Evolutionary conservation across 2,797 vertebrate species (phyloP).

Genomic region (Eptatretus atami): DNA sequence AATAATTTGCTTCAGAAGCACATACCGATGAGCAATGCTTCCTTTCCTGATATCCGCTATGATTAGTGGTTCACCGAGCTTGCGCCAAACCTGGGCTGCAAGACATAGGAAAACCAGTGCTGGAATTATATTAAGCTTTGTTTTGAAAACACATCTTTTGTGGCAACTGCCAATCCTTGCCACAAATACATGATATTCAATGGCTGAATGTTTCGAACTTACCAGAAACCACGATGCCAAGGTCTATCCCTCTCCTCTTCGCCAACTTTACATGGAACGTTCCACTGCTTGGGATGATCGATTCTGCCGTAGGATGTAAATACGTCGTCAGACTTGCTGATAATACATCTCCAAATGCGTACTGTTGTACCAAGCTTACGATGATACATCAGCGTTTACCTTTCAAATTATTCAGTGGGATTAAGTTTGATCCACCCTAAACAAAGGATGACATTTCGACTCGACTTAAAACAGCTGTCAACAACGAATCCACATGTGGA

Average conservation of each 20-base stretch:
- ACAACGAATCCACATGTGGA: neutral
- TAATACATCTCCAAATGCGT: neutral
- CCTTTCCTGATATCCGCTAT: constrained; percentile 91
- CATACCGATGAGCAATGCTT: constrained; percentile 79
- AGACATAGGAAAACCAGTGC: neutral
- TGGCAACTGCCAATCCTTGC: no score
- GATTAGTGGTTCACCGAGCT: constrained; percentile 56
- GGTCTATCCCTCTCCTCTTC: constrained; percentile 72
- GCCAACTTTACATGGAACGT: constrained; percentile 90
- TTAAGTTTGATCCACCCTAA: no score
- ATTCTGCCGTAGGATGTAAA: constrained; percentile 22
- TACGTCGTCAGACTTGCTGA: neutral
- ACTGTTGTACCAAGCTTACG: no score
- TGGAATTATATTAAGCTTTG: no score
- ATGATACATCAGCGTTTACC: constrained; percentile 7
- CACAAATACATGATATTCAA: neutral
- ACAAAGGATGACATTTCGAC: no score
- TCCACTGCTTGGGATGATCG: constrained; percentile 78
- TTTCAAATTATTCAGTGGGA: no score
- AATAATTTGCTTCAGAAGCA: neutral
- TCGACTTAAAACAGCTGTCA: no score
- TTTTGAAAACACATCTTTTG: no score
- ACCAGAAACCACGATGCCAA: constrained; percentile 91
- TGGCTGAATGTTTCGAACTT: constrained; percentile 14
- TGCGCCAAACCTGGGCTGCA: constrained; percentile 40